These are phyloP conservation scores for Rhyacophila brunnea DNA, from an alignment of 1,140 invertebrate genomes.

Conservation along the genomic window DNA sequence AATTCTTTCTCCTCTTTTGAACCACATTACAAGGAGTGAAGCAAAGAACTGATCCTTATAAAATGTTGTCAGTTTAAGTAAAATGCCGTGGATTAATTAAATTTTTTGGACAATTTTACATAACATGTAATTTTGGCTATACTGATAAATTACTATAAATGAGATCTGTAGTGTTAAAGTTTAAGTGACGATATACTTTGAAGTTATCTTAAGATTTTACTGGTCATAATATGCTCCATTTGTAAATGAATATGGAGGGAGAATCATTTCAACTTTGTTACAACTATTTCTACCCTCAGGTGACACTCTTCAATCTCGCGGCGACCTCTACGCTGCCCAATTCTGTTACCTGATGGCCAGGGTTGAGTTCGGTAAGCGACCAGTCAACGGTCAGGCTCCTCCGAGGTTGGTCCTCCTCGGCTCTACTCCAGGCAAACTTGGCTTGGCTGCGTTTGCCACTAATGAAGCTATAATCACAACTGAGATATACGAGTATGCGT, in stretches of 20 bases:
- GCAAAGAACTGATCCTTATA: too few relatives aligned
- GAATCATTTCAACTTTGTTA: background rate
- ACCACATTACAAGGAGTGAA: too few relatives aligned
- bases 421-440: constrained; percentile 63
- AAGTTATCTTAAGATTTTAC: background rate
- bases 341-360: constrained; percentile 92
- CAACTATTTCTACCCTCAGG: constrained; percentile 43
- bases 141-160: too few relatives aligned
- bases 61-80: too few relatives aligned
- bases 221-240: background rate
- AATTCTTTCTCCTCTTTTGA: too few relatives aligned
- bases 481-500: constrained; percentile 92
- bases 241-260: background rate
- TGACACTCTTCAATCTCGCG: constrained; percentile 66
- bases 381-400: constrained; percentile 39
- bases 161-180: too few relatives aligned
- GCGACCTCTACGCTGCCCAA: constrained; percentile 83
- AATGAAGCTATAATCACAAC: constrained; percentile 89
- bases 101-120: too few relatives aligned
- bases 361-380: constrained; percentile 65
- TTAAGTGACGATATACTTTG: too few relatives aligned
- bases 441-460: constrained; percentile 60
- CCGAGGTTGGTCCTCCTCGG: constrained; percentile 73
- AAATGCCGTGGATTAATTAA: too few relatives aligned
- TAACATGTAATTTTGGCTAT: too few relatives aligned